Evolutionary conservation across 92 coral and sea anemone genomes (phyloP), one percentile per base, ranked within the genome.

Genomic region (Phymanthus crucifer): DNA sequence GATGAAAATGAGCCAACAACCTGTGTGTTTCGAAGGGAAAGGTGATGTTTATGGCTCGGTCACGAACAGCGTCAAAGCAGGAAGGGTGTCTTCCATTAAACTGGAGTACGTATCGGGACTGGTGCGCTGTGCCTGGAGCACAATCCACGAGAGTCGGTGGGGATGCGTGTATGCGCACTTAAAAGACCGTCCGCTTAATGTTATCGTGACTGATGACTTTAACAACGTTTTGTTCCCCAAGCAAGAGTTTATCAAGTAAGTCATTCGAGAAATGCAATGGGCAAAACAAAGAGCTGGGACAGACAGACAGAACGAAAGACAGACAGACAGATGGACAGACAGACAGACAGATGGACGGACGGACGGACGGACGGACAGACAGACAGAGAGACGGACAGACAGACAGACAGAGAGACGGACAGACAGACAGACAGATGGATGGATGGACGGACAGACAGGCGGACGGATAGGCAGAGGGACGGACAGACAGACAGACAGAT

Each of bases 191-290:
- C 93, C 93, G 2, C 61, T 90, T 13, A 83, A 90, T 56, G 86
- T 90, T 19, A 80, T 90, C 73, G 76, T 90, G 6, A 90, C 93
- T 18, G 91, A 90, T 76, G 31, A 45, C 0, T 11, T 29, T 46
- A 47, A 87, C 66, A 75, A 90, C 68, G 73, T 90, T 2, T 32
- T 90, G 31, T 90, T 83, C 73, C 93, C 93, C 17, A 77, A 50
- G 23, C 56, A 86, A 65, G 82, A 75, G 36, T 86, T 26, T 81
- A 46, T 78, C 75, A 83, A 75, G 83, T 70, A 70, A 70, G 74
- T 70, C 27, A 32, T 13, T 34, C 14, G 13, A 6, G 1, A 54
- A 54, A 14, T 14, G 21, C 19, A 14, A 0, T n/a, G 16, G n/a
- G n/a, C 64, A 14, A 8, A 54, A n/a, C n/a, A n/a, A n/a, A n/a